Evolutionary conservation across 2,113 vertebrate genomes (phyloP).

Genomic region (Sapayoa aenigma): DNA sequence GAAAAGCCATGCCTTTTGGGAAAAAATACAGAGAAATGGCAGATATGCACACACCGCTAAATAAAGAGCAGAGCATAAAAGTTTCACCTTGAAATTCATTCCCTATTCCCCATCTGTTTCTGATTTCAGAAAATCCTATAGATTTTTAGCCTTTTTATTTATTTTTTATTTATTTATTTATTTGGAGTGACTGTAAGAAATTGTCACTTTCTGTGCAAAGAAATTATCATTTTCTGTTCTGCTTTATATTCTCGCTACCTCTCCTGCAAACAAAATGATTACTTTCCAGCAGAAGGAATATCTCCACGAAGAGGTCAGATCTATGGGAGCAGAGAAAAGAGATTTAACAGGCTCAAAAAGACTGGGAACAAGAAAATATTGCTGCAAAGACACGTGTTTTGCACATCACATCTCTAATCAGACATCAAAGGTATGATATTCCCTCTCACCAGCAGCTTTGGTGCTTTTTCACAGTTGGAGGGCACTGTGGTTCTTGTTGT

Average conservation of each 20-base stretch:
- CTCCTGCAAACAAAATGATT: neutral
- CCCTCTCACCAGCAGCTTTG: neutral
- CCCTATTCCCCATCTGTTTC: neutral
- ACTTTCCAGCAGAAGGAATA: neutral
- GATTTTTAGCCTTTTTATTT: neutral
- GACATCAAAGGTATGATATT: neutral
- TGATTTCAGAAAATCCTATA: neutral
- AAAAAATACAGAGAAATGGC: neutral
- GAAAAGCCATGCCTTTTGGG: neutral
- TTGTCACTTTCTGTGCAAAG: neutral
- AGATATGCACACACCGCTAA: neutral
- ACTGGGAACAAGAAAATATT: neutral
- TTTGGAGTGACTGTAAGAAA: neutral
- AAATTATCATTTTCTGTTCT: neutral
- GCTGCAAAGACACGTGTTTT: neutral
- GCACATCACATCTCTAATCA: neutral
- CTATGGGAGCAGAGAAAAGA: neutral
- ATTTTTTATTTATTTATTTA: no score
- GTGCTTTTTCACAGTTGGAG: neutral
- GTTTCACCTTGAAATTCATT: neutral
- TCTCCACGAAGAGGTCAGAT: neutral
- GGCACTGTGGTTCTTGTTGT: neutral
- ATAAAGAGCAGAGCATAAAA: neutral
- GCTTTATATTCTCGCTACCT: neutral
- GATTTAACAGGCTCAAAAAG: neutral